Percentiles rank a stretch among this genome's conserved stretches.
phyloP scores from a whole-genome alignment of 2,888 invertebrate genomes.

The Tinea trinotella region DNA sequence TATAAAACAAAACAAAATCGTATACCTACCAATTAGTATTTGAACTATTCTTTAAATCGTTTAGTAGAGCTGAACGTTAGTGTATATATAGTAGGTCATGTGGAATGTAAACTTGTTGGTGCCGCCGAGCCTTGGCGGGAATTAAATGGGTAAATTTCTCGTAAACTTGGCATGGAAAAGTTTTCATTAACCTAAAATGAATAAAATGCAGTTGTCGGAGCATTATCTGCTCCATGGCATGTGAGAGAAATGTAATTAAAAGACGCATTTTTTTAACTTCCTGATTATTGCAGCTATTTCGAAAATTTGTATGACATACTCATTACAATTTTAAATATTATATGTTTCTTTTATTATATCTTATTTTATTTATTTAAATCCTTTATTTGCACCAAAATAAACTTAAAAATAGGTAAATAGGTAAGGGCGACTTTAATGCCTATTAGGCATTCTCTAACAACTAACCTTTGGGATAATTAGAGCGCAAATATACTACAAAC shows the following conservation, averaged over 20 bases:
- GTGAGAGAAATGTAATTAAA: slow-evolving; percentile 24
- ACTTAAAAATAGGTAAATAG: too few species aligned
- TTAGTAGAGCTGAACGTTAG: background rate
- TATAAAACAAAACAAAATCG: too few species aligned
- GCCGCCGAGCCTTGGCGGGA: slow-evolving; percentile 31
- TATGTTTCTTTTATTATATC: too few species aligned
- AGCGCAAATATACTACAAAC: too few species aligned
- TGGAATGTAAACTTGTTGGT: slow-evolving; percentile 6
- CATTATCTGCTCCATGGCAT: slow-evolving; percentile 31
- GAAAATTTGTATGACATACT: slow-evolving; percentile 4
- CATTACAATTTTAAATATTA: background rate
- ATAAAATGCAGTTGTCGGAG: slow-evolving; percentile 45
- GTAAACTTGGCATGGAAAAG: slow-evolving; percentile 26
- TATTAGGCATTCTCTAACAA: too few species aligned
- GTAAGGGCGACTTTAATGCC: too few species aligned
- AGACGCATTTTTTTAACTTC: background rate
- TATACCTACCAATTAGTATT: background rate
- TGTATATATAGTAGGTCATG: slow-evolving; percentile 10
- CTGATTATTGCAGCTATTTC: background rate
- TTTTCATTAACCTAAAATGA: slow-evolving; percentile 65
- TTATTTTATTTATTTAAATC: too few species aligned
- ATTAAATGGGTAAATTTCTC: slow-evolving; percentile 48
- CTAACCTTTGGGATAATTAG: too few species aligned
- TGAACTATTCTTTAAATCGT: background rate
- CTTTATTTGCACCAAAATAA: too few species aligned